Evolutionary conservation across 2,797 vertebrate genomes (phyloP).

Genomic region (Hozukius guyotensis): DNA sequence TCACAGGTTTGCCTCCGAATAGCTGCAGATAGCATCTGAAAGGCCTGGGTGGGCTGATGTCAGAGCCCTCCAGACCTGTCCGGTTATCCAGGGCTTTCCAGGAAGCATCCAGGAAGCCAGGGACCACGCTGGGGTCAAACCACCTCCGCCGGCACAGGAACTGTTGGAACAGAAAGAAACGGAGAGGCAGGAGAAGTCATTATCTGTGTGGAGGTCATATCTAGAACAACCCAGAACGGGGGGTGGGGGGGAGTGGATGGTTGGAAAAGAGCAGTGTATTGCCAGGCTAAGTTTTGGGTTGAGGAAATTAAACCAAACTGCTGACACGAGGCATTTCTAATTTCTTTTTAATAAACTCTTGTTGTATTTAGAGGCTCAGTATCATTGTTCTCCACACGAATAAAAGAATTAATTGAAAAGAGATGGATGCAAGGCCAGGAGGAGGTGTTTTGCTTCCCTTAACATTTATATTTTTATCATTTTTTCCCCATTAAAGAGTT

Average conservation of each 20-base stretch:
- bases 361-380: background rate
- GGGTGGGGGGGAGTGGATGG: background rate
- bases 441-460: background rate
- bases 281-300: conserved; percentile 27
- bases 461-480: background rate
- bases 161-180: conserved; percentile 35
- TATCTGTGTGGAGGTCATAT: conserved; percentile 66
- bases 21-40: conserved; percentile 42
- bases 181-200: conserved; percentile 70
- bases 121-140: conserved; percentile 53
- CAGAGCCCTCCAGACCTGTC: conserved; percentile 26
- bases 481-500: background rate
- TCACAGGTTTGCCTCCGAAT: conserved; percentile 29
- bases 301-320: conserved; percentile 19
- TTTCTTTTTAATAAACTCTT: conserved; percentile 21
- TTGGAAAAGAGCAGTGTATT: conserved; percentile 7
- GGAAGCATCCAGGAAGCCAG: conserved; percentile 63
- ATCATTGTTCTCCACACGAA: background rate
- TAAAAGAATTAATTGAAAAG: background rate
- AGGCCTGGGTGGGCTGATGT: conserved; percentile 25
- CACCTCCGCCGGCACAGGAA: conserved; percentile 52
- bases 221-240: conserved; percentile 18
- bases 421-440: background rate
- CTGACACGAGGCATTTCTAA: conserved; percentile 12
- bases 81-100: conserved; percentile 51